These are phyloP conservation scores for Rapana venosa DNA, from an alignment of 2,888 invertebrate species.

Conservation along the genomic window DNA sequence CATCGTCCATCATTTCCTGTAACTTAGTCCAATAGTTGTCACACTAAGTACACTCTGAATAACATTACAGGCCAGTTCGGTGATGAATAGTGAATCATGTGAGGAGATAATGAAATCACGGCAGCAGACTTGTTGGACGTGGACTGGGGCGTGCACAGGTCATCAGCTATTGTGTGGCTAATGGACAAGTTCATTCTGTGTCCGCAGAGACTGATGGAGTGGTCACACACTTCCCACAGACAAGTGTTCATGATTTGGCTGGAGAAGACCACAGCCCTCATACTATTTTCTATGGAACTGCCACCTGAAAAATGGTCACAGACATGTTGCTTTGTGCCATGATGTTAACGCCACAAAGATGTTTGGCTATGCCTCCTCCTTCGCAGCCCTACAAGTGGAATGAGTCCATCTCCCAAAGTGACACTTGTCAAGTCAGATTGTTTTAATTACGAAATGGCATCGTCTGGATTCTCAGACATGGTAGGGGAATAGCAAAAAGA, in stretches of 20 bases:
- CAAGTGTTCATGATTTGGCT: background rate
- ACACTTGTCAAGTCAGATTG: slow-evolving; percentile 10
- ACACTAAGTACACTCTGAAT: no score
- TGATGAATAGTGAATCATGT: background rate
- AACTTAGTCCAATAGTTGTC: no score
- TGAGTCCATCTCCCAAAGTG: background rate
- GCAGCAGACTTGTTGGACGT: slow-evolving; percentile 6
- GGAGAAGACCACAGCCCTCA: background rate
- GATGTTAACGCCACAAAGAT: background rate
- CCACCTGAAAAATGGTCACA: background rate
- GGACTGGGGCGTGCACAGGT: background rate
- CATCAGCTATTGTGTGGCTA: background rate
- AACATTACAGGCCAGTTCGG: background rate
- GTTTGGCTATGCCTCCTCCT: background rate
- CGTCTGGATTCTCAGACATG: background rate
- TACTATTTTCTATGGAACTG: background rate
- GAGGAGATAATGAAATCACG: background rate
- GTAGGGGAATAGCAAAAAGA: background rate
- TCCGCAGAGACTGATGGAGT: background rate
- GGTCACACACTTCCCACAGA: background rate
- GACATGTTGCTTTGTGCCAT: background rate
- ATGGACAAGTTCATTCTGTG: slow-evolving; percentile 7
- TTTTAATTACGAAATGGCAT: background rate
- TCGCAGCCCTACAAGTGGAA: background rate
- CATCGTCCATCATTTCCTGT: no score